These are phyloP conservation scores for Megalurothrips usitatus DNA, from an alignment of 2,888 invertebrate genomes.

Conservation along the genomic window DNA sequence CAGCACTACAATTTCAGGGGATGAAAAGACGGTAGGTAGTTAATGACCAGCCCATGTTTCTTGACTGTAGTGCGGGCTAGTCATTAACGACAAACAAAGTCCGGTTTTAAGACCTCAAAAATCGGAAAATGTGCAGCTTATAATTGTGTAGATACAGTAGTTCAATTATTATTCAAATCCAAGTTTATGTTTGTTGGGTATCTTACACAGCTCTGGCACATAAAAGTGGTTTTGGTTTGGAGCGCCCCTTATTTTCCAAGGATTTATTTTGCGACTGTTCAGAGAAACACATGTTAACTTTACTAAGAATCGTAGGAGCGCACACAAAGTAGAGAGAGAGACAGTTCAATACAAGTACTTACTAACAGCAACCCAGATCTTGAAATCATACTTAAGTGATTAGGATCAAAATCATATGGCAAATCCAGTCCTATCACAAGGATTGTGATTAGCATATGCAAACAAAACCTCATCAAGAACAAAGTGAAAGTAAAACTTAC, in stretches of 20 bases:
- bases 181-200: not conserved
- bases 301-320: not conserved
- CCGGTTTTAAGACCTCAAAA: too few species aligned
- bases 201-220: not conserved
- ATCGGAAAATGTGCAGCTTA: too few species aligned
- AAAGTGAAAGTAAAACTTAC: not conserved
- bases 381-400: constrained; percentile 53
- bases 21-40: too few species aligned
- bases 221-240: not conserved
- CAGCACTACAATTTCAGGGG: too few species aligned
- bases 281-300: constrained; percentile 44
- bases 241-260: not conserved
- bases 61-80: too few species aligned
- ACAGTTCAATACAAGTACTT: constrained; percentile 25
- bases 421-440: constrained; percentile 39
- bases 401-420: constrained; percentile 56
- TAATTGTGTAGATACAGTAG: too few species aligned
- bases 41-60: too few species aligned
- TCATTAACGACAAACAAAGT: too few species aligned
- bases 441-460: constrained; percentile 19
- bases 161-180: not conserved
- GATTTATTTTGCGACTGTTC: constrained; percentile 36
- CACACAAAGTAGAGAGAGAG: too few species aligned
- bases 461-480: not conserved
- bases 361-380: constrained; percentile 52